Evolutionary conservation across 2,888 invertebrate genomes (phyloP).

Genomic region (Platycheirus albimanus): DNA sequence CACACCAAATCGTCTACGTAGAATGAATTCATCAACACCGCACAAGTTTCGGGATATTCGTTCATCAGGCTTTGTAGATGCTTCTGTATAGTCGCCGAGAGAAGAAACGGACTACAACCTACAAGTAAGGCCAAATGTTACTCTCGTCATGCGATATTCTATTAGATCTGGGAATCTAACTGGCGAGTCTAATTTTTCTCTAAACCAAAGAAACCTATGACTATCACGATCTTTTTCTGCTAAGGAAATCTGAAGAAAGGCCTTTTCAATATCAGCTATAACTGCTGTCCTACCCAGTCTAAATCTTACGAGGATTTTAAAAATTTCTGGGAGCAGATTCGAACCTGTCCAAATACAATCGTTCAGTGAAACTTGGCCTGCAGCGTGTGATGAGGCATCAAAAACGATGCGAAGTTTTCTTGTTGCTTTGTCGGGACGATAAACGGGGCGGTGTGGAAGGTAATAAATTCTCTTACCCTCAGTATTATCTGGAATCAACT

Average conservation of each 20-base stretch:
- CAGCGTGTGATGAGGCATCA: not conserved
- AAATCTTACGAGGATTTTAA: not conserved
- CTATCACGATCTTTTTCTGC: not conserved
- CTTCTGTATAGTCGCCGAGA: not conserved
- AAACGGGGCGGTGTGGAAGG: constrained; percentile 17
- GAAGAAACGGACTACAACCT: not conserved
- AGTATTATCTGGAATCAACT: not conserved
- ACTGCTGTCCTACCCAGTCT: not conserved
- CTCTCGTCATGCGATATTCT: not conserved
- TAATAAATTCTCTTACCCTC: constrained; percentile 4
- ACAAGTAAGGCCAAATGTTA: not conserved
- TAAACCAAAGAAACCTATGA: not conserved
- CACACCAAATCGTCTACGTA: constrained; percentile 20
- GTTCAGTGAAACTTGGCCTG: not conserved
- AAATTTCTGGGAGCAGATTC: not conserved
- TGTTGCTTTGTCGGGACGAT: constrained; percentile 8
- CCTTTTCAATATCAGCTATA: not conserved
- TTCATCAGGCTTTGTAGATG: not conserved
- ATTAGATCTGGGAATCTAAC: not conserved
- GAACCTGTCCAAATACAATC: not conserved
- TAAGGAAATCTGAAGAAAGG: not conserved
- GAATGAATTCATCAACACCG: not conserved
- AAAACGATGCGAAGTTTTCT: constrained; percentile 12
- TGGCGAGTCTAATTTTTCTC: not conserved
- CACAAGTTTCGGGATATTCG: constrained; percentile 12